Conservation (phyloP, 2,797 vertebrate genomes). For the Rhincodon typus region DNA sequence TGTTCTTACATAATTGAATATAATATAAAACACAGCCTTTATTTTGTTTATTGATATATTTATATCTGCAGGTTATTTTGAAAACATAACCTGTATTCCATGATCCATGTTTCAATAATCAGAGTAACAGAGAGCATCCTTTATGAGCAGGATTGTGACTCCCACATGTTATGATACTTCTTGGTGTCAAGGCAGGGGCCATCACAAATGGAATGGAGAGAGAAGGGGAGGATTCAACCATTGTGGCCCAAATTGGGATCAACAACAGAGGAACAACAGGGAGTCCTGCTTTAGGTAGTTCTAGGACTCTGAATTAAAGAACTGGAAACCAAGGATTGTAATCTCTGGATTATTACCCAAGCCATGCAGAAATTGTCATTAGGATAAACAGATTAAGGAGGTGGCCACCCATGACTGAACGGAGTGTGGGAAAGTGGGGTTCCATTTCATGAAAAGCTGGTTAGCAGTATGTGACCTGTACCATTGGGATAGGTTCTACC, state of each 20-base stretch:
- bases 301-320: too few species aligned
- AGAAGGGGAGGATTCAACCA: background rate
- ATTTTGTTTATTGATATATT: background rate
- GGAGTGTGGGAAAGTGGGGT: too few species aligned
- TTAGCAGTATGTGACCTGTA: too few species aligned
- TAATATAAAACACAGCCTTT: background rate
- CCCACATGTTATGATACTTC: background rate
- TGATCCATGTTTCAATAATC: too few species aligned
- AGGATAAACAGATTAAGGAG: too few species aligned
- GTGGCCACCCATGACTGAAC: too few species aligned
- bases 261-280: background rate
- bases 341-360: too few species aligned
- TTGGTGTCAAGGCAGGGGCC: background rate
- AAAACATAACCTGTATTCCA: background rate
- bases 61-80: background rate
- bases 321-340: too few species aligned
- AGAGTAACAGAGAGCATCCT: background rate
- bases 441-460: too few species aligned
- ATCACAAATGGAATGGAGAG: background rate
- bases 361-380: too few species aligned
- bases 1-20: background rate
- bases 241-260: background rate
- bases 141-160: background rate
- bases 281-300: background rate
- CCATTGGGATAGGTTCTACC: too few species aligned